These are phyloP conservation scores for Siniperca chuatsi DNA, from an alignment of 2,113 vertebrate genomes.

Conservation along the genomic window DNA sequence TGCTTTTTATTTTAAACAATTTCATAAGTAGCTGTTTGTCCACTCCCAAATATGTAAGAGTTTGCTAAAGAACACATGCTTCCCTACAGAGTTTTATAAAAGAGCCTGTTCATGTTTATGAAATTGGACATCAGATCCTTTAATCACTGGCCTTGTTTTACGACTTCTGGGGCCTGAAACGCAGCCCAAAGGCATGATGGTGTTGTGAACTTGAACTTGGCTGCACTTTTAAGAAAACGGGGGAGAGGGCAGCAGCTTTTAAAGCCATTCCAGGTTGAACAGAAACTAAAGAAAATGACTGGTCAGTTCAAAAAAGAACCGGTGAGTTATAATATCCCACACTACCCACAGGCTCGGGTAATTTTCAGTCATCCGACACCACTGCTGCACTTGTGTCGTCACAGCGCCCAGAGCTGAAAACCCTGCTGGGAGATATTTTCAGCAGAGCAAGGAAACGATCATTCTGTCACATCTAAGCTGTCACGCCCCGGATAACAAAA, in stretches of 20 bases:
- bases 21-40: constrained; percentile 11
- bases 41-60: not conserved
- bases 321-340: constrained; percentile 47
- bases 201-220: constrained; percentile 52
- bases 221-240: constrained; percentile 33
- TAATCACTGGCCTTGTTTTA: constrained; percentile 64
- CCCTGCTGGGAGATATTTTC: constrained; percentile 47
- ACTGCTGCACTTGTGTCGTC: constrained; percentile 24
- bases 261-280: constrained; percentile 43
- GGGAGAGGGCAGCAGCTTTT: constrained; percentile 23
- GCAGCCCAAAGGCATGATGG: constrained; percentile 11
- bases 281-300: constrained; percentile 49
- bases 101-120: constrained; percentile 17
- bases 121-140: constrained; percentile 45
- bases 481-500: constrained; percentile 52
- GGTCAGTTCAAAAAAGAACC: constrained; percentile 28
- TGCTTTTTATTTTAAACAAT: not conserved
- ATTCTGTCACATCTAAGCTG: constrained; percentile 59
- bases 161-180: constrained; percentile 37
- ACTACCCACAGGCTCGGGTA: constrained; percentile 49
- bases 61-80: constrained; percentile 1
- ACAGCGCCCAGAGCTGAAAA: constrained; percentile 13
- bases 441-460: constrained; percentile 61
- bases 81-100: constrained; percentile 31
- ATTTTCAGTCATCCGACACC: constrained; percentile 71